Percentiles rank a stretch among this genome's conserved stretches.
These are phyloP conservation scores for Anas capensis DNA, from an alignment of 2,797 vertebrate genomes.

Conservation along the genomic window DNA sequence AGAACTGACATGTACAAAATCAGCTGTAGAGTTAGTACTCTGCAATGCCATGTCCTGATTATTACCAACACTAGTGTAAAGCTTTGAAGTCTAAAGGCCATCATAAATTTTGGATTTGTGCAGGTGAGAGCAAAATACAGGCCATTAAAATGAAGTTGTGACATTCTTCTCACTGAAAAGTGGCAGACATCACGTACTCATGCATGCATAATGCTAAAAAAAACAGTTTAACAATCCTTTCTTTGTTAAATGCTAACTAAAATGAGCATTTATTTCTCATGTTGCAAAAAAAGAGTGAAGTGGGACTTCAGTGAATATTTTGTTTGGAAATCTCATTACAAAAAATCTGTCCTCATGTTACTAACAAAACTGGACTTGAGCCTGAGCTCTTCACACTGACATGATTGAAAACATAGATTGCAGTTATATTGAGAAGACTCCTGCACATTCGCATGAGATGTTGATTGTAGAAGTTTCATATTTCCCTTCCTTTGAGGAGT, in stretches of 20 bases:
- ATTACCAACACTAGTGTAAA: neutral
- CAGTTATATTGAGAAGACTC: neutral
- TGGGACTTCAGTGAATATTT: neutral
- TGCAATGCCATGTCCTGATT: neutral
- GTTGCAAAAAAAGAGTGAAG: neutral
- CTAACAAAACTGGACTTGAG: neutral
- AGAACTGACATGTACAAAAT: neutral
- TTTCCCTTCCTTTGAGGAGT: neutral
- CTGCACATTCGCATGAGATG: neutral
- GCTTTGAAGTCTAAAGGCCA: neutral
- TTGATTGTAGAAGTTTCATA: neutral
- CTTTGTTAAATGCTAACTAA: neutral
- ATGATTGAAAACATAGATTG: neutral
- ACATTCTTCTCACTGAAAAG: neutral
- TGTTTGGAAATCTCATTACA: neutral
- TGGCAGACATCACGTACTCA: neutral
- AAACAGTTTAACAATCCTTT: neutral
- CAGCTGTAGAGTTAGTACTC: neutral
- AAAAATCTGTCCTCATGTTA: neutral
- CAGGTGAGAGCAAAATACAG: conserved; percentile 2
- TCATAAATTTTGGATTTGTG: neutral
- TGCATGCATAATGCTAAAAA: neutral
- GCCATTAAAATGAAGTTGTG: neutral
- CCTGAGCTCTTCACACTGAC: neutral
- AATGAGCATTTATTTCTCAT: neutral